These are phyloP conservation scores for Microplitis mediator DNA, from an alignment of 1,140 invertebrate genomes.

Conservation along the genomic window DNA sequence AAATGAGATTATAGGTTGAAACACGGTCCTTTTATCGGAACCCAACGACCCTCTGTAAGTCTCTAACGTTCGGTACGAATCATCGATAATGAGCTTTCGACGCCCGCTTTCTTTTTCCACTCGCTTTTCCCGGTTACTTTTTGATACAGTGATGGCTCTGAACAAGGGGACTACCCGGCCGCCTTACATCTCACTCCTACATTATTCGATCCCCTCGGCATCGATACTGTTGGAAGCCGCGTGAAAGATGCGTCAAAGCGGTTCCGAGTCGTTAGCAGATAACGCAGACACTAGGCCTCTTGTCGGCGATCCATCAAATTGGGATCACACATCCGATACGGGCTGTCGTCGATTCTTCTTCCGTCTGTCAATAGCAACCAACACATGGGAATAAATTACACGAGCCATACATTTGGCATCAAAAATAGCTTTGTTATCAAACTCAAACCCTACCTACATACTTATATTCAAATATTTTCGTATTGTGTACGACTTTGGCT, in stretches of 20 bases:
- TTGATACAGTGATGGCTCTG: slow-evolving; percentile 5
- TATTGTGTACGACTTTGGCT: neutral
- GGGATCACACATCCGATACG: slow-evolving; percentile 1
- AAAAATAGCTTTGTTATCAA: slow-evolving; percentile 4
- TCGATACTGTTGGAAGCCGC: neutral
- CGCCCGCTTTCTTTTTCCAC: slow-evolving; percentile 2
- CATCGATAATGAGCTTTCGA: slow-evolving; percentile 36
- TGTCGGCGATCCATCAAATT: slow-evolving; percentile 19
- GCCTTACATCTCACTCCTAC: neutral
- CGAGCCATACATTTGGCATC: too few relatives aligned
- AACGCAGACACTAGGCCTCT: neutral
- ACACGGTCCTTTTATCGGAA: slow-evolving; percentile 25
- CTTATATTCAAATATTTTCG: too few relatives aligned
- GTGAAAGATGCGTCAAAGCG: neutral
- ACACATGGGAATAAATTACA: too few relatives aligned
- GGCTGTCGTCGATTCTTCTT: slow-evolving; percentile 10
- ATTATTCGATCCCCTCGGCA: neutral
- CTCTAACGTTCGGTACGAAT: slow-evolving; percentile 19
- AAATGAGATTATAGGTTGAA: slow-evolving; percentile 30
- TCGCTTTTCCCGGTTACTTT: neutral
- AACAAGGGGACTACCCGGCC: neutral
- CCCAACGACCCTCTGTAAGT: neutral
- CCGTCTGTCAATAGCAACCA: neutral
- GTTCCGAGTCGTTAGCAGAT: slow-evolving; percentile 21
- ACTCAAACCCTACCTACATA: too few relatives aligned